phyloP scores from a whole-genome alignment of 1,140 invertebrate species.

The Lepidotrigona ventralis region DNA sequence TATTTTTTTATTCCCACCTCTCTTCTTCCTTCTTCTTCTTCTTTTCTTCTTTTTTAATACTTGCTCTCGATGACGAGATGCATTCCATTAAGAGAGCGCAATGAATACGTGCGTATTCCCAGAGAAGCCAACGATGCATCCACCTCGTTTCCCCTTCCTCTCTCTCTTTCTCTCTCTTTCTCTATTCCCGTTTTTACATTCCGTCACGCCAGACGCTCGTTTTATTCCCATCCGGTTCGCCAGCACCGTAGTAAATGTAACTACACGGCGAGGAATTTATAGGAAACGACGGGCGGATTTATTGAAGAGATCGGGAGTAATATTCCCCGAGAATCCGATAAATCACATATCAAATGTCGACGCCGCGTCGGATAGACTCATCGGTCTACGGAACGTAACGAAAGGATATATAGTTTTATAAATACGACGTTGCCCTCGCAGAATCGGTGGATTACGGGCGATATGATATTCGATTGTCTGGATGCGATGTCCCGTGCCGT shows the following conservation, averaged over 20 bases:
- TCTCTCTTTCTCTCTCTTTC: neutral
- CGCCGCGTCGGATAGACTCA: neutral
- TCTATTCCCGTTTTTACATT: neutral
- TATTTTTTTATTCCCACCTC: neutral
- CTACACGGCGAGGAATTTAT: neutral
- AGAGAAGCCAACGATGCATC: neutral
- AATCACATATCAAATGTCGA: neutral
- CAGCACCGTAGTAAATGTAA: neutral
- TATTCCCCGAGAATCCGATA: neutral
- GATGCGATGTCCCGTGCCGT: neutral
- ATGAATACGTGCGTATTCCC: constrained; percentile 14
- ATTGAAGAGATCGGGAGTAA: constrained; percentile 6
- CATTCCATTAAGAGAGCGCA: constrained; percentile 18
- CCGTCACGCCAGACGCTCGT: neutral
- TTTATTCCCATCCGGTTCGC: neutral
- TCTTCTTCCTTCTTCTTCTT: neutral
- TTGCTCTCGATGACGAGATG: neutral
- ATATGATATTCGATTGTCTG: neutral
- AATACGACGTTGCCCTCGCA: neutral
- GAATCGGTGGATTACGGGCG: neutral
- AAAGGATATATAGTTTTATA: neutral
- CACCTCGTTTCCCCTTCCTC: neutral
- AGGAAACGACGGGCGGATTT: neutral
- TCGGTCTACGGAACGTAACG: neutral
- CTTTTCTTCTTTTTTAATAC: neutral